Percentiles rank a stretch among this genome's conserved stretches.
phyloP scores from a whole-genome alignment of 2,888 invertebrate species.

The Muschampia plurimacula region DNA sequence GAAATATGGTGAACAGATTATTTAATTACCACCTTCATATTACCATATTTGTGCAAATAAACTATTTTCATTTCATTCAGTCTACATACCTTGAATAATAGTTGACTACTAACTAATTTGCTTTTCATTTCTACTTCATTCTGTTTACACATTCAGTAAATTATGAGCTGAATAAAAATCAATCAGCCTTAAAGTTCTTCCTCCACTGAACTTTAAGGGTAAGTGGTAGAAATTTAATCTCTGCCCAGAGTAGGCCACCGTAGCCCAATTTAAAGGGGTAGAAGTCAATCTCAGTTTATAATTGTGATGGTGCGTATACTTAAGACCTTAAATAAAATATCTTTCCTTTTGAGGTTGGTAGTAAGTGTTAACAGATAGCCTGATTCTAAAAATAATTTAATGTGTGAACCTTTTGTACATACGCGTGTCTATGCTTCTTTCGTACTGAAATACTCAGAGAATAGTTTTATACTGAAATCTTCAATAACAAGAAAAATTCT shows the following conservation, averaged over 20 bases:
- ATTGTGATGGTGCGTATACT: no score
- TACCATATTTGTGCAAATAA: no score
- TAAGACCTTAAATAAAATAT: no score
- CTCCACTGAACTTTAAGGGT: no score
- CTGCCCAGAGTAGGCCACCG: no score
- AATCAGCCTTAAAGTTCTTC: neutral
- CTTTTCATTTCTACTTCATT: neutral
- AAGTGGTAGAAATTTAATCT: no score
- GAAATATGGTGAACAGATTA: no score
- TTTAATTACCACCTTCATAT: no score
- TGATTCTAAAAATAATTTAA: neutral
- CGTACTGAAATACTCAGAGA: neutral
- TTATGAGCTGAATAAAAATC: neutral
- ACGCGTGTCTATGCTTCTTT: neutral
- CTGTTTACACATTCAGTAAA: neutral
- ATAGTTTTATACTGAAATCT: constrained; percentile 9
- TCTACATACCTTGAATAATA: neutral
- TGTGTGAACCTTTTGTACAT: neutral
- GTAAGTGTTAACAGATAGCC: no score
- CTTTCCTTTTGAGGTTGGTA: no score
- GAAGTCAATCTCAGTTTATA: no score
- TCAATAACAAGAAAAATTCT: neutral
- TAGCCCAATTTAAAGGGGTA: no score
- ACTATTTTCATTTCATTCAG: neutral
- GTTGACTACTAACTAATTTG: neutral